Conservation (phyloP, 1,140 invertebrate genomes). For the Nasonia giraulti region DNA sequence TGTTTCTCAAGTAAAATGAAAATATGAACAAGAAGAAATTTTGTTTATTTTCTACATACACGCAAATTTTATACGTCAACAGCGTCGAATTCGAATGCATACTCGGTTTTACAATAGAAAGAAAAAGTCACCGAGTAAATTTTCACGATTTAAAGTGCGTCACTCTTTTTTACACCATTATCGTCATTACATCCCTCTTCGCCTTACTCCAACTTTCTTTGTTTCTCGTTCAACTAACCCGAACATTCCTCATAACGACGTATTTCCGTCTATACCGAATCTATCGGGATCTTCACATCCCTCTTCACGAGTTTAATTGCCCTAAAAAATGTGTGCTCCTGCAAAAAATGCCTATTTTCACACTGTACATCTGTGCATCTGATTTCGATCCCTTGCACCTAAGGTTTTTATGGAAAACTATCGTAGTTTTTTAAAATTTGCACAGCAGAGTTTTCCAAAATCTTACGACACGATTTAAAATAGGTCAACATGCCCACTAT, state of each 20-base stretch:
- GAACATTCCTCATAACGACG: not conserved
- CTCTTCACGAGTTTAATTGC: not conserved
- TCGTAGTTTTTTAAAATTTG: not conserved
- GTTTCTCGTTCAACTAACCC: not conserved
- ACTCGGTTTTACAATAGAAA: slow-evolving; percentile 18
- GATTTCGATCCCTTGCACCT: not conserved
- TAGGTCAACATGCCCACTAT: not conserved
- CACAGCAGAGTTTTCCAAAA: not conserved
- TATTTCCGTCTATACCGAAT: not conserved
- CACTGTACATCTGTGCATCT: not conserved
- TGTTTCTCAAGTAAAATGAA: not conserved
- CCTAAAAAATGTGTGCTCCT: not conserved
- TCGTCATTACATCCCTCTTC: not conserved
- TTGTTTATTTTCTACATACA: not conserved
- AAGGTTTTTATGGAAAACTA: not conserved
- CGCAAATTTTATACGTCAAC: not conserved
- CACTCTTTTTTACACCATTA: not conserved
- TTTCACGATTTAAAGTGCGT: slow-evolving; percentile 2
- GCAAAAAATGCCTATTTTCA: not conserved
- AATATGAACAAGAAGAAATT: not conserved
- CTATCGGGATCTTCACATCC: not conserved
- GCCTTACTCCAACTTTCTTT: not conserved
- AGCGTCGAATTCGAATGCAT: not conserved
- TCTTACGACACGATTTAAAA: not conserved
- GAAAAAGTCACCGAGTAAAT: slow-evolving; percentile 1